These are phyloP conservation scores for Trissolcus basalis DNA, from an alignment of 1,140 invertebrate species.

Conservation along the genomic window DNA sequence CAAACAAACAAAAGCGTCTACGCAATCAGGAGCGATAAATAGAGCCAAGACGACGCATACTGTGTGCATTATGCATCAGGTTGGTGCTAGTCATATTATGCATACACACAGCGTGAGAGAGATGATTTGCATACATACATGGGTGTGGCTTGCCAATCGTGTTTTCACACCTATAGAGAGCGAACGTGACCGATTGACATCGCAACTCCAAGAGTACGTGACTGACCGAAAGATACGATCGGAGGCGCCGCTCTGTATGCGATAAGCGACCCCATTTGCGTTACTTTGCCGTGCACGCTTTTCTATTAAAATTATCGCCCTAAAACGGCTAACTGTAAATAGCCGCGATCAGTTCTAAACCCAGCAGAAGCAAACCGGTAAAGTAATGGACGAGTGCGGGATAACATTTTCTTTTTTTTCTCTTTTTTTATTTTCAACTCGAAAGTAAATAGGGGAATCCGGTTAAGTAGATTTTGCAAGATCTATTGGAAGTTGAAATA, in stretches of 20 bases:
- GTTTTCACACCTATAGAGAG: conserved; percentile 44
- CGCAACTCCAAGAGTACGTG: conserved; percentile 39
- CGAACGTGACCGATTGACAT: conserved; percentile 52
- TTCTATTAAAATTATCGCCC: conserved; percentile 29
- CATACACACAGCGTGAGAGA: conserved; percentile 42
- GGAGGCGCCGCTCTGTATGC: conserved; percentile 11
- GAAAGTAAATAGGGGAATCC: no score
- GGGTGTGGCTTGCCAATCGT: conserved; percentile 42
- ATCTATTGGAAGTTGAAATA: no score
- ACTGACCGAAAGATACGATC: conserved; percentile 37
- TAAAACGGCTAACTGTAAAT: conserved; percentile 16
- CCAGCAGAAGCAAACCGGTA: no score
- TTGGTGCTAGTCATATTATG: conserved; percentile 35
- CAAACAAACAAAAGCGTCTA: conserved; percentile 38
- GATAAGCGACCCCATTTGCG: conserved; percentile 23
- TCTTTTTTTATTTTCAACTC: neutral
- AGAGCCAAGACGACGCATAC: conserved; percentile 33
- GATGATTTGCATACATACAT: conserved; percentile 38
- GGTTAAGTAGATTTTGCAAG: no score
- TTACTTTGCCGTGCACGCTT: conserved; percentile 17
- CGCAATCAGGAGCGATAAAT: conserved; percentile 44
- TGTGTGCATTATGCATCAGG: conserved; percentile 49
- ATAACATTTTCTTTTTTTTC: neutral
- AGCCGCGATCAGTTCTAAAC: neutral
- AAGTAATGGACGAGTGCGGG: no score